These are phyloP conservation scores for Onychomys leucogaster DNA, from an alignment of 2,797 vertebrate species.

Conservation along the genomic window DNA sequence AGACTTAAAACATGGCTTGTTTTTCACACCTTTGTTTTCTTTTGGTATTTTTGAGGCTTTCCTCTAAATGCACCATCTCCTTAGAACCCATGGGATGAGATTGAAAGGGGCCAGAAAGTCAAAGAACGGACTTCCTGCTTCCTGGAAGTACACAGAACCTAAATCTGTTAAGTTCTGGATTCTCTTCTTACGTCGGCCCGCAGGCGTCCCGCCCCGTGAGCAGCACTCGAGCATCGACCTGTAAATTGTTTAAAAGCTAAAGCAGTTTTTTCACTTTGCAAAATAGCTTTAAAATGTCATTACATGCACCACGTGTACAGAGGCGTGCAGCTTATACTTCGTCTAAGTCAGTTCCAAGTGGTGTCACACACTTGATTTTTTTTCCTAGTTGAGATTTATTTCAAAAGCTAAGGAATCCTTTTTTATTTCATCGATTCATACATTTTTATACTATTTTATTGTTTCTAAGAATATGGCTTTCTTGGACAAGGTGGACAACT, in stretches of 20 bases:
- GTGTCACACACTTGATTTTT: not conserved
- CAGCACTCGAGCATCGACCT: not conserved
- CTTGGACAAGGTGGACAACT: not conserved
- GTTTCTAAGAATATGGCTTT: not conserved
- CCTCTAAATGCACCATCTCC: not conserved
- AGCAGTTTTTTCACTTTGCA: not conserved
- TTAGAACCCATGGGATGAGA: not conserved
- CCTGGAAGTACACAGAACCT: not conserved
- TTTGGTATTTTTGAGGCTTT: not conserved
- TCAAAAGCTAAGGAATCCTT: not conserved
- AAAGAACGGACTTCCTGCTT: not conserved
- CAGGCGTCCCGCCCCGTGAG: not conserved
- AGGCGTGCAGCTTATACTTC: not conserved
- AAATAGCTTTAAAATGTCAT: slow-evolving; percentile 46
- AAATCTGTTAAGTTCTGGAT: not conserved
- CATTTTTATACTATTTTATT: slow-evolving; percentile 5
- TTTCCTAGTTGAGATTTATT: slow-evolving; percentile 18
- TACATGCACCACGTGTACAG: not conserved
- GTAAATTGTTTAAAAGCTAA: slow-evolving; percentile 2
- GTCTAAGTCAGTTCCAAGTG: slow-evolving; percentile 20
- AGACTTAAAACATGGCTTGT: not conserved
- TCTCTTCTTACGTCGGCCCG: too few relatives aligned
- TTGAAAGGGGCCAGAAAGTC: not conserved
- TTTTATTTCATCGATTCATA: not conserved
- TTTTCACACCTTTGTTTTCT: not conserved